Base-by-base conservation (phyloP, 1,140 invertebrate species). In the Geopemphigus sp. region DNA sequence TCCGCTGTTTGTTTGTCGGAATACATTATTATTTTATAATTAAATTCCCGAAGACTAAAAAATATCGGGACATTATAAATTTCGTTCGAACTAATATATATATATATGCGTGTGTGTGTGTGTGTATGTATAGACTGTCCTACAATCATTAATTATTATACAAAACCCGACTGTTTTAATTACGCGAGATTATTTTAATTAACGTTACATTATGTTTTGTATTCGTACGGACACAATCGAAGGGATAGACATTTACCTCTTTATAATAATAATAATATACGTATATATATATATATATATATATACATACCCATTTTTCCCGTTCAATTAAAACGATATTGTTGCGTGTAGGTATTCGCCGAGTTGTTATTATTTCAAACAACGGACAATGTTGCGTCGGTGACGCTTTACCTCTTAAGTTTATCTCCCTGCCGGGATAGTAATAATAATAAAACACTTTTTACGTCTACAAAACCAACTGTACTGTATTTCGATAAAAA, bases 251-350 rank as follows among this genome's bases (percentile, higher is more conserved):
- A 68, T 47, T 47, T 47, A 68, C 6, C n/a, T n/a, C 17, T 22
- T 47, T 47, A 68, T 47, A 57, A 12, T 68, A 39, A 39, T 39
- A 57, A 12, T 68, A n/a, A n/a, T n/a, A n/a, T n/a, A n/a, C n/a
- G n/a, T n/a, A n/a, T n/a, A n/a, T n/a, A n/a, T n/a, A n/a, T n/a
- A n/a, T n/a, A n/a, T n/a, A n/a, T n/a, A n/a, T n/a, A 6, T 47
- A 24, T 57, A 22, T 22, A 57, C 54, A 6, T 57, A 22, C n/a
- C n/a, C n/a, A 57, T n/a, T 57, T 22, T 22, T 22, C 47, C 26
- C 24, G 32, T 68, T 68, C 45, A 68, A 68, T 68, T 45, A 68
- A 68, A 47, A 68, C 39, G 64, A 47, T 24, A 68, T 39, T n/a
- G 47, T 66, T 66, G 63, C 63, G n/a, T n/a, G n/a, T 68, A 15